Evolutionary conservation across 2,888 invertebrate genomes (phyloP).

Genomic region (Nomada ferruginata): DNA sequence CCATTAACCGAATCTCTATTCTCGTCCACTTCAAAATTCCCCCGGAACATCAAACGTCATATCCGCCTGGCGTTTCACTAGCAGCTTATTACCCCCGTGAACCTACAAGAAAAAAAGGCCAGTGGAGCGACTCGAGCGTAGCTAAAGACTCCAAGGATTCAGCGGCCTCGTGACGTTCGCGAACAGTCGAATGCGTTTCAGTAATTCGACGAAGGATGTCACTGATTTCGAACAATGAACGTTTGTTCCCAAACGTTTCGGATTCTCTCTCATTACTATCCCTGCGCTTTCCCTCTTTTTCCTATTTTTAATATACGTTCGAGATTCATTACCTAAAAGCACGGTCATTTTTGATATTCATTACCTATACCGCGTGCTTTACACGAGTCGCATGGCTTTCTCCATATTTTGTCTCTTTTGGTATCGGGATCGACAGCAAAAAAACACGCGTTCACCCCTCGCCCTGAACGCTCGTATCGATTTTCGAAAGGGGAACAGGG

Average conservation of each 20-base stretch:
- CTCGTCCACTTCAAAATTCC: not conserved
- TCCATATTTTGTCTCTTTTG: conserved; percentile 43
- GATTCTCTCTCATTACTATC: not conserved
- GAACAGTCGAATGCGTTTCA: conserved; percentile 27
- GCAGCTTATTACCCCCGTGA: not conserved
- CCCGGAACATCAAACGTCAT: not conserved
- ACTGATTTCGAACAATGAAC: conserved; percentile 43
- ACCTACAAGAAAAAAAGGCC: too few species aligned
- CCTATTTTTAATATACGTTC: conserved; percentile 42
- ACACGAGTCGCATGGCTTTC: conserved; percentile 35
- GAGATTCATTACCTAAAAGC: conserved; percentile 71
- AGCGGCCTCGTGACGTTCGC: conserved; percentile 1
- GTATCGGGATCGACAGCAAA: not conserved
- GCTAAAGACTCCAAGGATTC: not conserved
- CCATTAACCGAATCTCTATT: not conserved
- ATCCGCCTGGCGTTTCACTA: not conserved
- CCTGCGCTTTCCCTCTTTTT: not conserved
- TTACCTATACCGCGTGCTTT: conserved; percentile 49
- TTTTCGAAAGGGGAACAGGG: not conserved
- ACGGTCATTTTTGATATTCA: not conserved
- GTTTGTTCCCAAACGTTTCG: conserved; percentile 37
- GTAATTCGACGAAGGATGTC: conserved; percentile 44
- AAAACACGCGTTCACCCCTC: conserved; percentile 15
- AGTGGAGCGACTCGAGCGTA: not conserved
- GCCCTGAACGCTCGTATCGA: conserved; percentile 32